A percentile compares a stretch with the other conserved stretches of the same genome.
Conservation (phyloP, 1,140 invertebrate species). For the Lanistes nyassanus region DNA sequence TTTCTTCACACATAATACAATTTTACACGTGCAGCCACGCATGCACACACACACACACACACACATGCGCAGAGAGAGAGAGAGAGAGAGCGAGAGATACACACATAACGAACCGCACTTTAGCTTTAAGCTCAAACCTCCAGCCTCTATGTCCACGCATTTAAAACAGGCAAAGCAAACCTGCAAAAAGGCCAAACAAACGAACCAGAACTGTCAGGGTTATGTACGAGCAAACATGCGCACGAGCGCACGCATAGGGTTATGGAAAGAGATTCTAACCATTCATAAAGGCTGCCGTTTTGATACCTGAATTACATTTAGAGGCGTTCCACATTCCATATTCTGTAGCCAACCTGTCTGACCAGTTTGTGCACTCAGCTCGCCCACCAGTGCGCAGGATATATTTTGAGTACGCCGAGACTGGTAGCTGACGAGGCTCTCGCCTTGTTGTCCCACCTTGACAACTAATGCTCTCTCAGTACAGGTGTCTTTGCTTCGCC, state of each 20-base stretch:
- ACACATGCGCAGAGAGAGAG: slow-evolving; percentile 3
- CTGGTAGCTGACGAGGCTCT: not conserved
- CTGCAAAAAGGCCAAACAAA: no score
- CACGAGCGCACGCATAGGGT: not conserved
- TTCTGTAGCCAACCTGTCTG: not conserved
- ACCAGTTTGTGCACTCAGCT: not conserved
- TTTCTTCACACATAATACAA: slow-evolving; percentile 13
- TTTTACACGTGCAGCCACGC: not conserved
- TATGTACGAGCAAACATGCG: not conserved
- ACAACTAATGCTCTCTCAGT: not conserved
- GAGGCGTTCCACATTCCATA: not conserved
- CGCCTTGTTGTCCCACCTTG: not conserved
- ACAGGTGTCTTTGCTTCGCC: not conserved
- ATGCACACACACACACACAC: slow-evolving; percentile 1
- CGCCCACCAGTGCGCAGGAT: not conserved
- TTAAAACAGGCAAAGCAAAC: no score
- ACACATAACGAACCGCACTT: slow-evolving; percentile 6
- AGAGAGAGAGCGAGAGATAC: not conserved
- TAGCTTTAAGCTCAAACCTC: no score
- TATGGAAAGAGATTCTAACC: not conserved
- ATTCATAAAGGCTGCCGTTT: not conserved
- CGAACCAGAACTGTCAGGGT: slow-evolving; percentile 5
- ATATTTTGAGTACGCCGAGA: not conserved
- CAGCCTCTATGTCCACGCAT: no score
- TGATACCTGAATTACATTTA: not conserved